Base-by-base conservation (phyloP, 53 echinoderm and acorn worm genomes). In the Echinarachnius parma region DNA sequence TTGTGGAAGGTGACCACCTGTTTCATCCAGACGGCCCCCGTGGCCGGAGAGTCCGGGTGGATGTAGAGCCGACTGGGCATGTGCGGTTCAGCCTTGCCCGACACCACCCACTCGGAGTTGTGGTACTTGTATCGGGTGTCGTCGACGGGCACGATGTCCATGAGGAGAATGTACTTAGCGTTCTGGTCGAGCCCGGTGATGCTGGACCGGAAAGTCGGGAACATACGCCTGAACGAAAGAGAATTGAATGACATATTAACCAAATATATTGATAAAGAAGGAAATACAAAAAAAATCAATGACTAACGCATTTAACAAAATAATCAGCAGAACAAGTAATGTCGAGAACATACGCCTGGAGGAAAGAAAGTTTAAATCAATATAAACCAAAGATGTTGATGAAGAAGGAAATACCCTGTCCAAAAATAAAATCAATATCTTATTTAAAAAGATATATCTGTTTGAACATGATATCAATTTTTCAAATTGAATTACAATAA, bases 21-120 rank as follows among this genome's bases (percentile, higher is more conserved):
- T 47, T 98, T 98, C 98, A 98, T 98, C 98, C 98, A 98, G 49
- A 98, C 98, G 3, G 98, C 98, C 5, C 98, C 98, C 0, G 98
- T 98, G 60, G 98, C 98, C 27, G 98, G 98, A 2, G 98, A 98
- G 62, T 98, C 98, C 24, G 98, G 98, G 80, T 98, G 98, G 61
- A 98, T 98, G 82, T 98, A 98, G 16, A 98, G 80, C 37, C 98
- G 75, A 29, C 98, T 91, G 13, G 98, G 98, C 98, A 98, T 98
- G 83, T 98, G 98, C 4, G 98, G 98, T 55, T 98, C 98, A 21
- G 98, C 98, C 50, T 98, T 98, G 7, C 98, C 98, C 27, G 91
- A 87, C 54, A 98, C 98, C 27, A 98, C 98, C 98, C 98, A 98
- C 42, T 98, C 98, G 1, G 98, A 98, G 76, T 98, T 98, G 80